Base-by-base conservation (phyloP, 1,140 invertebrate species). In the Panagrolaimus sp. region DNA sequence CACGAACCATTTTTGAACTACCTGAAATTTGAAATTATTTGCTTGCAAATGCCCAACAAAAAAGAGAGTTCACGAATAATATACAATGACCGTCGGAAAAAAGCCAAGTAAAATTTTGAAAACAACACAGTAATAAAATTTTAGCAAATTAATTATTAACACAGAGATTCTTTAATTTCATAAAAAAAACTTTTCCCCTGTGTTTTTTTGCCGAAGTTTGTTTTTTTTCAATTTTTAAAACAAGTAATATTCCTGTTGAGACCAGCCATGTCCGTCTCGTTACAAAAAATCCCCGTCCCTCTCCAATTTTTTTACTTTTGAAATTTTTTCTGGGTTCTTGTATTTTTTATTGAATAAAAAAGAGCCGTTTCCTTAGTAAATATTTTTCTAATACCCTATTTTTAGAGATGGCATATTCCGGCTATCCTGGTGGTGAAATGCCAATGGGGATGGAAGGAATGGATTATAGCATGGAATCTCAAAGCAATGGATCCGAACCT, bases 1-100 rank as follows among this genome's bases (percentile, higher is more conserved):
- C 94, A 76, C 95, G 90, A 74, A 94, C 94, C 96, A 98, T 98
- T 45, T n/a, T n/a, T 47, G 52, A 58, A 58, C 28, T 21, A 26
- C 7, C 32, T 38, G 32, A 38, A 38, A 38, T 38, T 7, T 38
- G 32, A n/a, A n/a, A n/a, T 52, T 52, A 14, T 8, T 52, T 52
- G 26, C 48, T 28, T 58, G 17, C 10, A 58, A 58, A 24, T 58
- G 32, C 32, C 7, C 2, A 7, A 38, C 7, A 4, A 4, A 26
- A 10, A 17, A 3, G 0, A 52, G 14, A 26, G 52, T 7, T 4
- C 32, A 38, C 32, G 32, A 38, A 38, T 38, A 38, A 38, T 4
- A 38, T 38, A 38, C 32, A 38, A n/a, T n/a, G n/a, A n/a, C n/a
- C n/a, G n/a, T n/a, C 32, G 32, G 2, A 38, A 38, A 38, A 38